Evolutionary conservation across 23 tunicate genomes (phyloP), one percentile per base, ranked within the genome.

Genomic region (Aplidium turbinatum): DNA sequence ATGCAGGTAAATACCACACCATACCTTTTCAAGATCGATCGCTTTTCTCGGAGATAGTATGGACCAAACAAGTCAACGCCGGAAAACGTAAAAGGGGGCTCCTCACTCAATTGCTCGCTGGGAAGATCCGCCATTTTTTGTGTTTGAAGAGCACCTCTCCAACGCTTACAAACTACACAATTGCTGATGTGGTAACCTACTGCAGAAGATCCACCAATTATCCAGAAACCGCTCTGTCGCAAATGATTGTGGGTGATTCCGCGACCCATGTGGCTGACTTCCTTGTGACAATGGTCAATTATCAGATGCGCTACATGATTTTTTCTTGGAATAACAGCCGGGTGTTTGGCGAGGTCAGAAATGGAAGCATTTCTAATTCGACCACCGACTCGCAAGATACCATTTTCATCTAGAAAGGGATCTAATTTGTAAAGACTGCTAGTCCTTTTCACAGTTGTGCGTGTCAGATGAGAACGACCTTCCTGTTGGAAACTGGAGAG

Each of bases 101-200:
- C 39, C 22, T 31, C 20, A 5, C 6, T 23, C 38, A 62, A 4
- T 11, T 38, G 69, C 39, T 62, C 69, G 39, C 6, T 5, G 22
- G 69, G 69, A 24, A 62, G 69, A 62, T 62, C 29, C 16, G 38
- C 69, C 69, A 62, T 62, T 28, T 62, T 62, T n/a, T 62, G 38
- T 38, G 19, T 25, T 11, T 11, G 18, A 19, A 7, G 6, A 9
- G 69, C 9, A n/a, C 69, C 39, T 6, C 69, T 36, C 13, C 38
- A 25, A 5, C 5, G 26, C 20, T 38, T 62, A 28, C 69, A 25
- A 24, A 28, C 29, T 7, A 62, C 69, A 62, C 69, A 62, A 4
- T 62, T 62, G 9, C 18, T n/a, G 22, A 62, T 62, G 69, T 28
- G 29, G 22, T 23, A 18, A 62, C 38, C 26, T 28, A 62, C 39